Evolutionary conservation across 1,140 invertebrate species (phyloP).

Genomic region (Drosophila nannoptera): DNA sequence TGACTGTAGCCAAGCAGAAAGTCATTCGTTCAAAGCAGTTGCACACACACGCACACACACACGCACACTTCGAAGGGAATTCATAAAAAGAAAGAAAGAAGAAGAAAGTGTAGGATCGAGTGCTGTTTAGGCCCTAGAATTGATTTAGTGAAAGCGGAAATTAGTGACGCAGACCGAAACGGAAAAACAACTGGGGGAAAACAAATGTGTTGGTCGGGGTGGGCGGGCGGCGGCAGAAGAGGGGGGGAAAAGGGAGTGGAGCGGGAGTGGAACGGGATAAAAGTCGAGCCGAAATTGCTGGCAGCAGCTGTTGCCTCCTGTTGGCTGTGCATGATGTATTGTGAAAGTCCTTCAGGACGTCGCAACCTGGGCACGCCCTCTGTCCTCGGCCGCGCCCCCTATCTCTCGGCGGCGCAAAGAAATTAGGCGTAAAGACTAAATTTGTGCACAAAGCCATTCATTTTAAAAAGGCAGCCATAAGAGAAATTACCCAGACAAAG

Average conservation of each 20-base stretch:
- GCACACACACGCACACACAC: no score
- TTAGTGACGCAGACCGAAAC: slow-evolving; percentile 62
- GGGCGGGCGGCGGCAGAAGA: no score
- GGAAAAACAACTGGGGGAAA: slow-evolving; percentile 17
- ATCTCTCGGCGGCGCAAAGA: slow-evolving; percentile 42
- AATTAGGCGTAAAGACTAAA: slow-evolving; percentile 77
- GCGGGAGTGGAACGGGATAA: neutral
- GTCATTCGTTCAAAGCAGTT: slow-evolving; percentile 56
- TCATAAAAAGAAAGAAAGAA: slow-evolving; percentile 11
- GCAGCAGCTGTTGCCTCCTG: slow-evolving; percentile 69
- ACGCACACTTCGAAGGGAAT: slow-evolving; percentile 31
- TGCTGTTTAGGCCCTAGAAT: slow-evolving; percentile 64
- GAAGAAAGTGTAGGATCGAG: neutral
- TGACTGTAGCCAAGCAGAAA: slow-evolving; percentile 47
- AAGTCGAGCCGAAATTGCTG: slow-evolving; percentile 64
- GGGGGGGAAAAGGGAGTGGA: no score
- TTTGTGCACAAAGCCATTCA: slow-evolving; percentile 67
- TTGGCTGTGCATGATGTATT: slow-evolving; percentile 70
- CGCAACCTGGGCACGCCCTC: neutral
- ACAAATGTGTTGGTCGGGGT: neutral
- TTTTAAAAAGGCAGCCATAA: slow-evolving; percentile 69
- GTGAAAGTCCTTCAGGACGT: slow-evolving; percentile 35
- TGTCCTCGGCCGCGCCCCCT: neutral
- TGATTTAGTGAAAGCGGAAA: slow-evolving; percentile 75
- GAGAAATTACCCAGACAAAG: slow-evolving; percentile 57